Base-by-base conservation (phyloP, 2,888 invertebrate species). In the Cantharis nigra region DNA sequence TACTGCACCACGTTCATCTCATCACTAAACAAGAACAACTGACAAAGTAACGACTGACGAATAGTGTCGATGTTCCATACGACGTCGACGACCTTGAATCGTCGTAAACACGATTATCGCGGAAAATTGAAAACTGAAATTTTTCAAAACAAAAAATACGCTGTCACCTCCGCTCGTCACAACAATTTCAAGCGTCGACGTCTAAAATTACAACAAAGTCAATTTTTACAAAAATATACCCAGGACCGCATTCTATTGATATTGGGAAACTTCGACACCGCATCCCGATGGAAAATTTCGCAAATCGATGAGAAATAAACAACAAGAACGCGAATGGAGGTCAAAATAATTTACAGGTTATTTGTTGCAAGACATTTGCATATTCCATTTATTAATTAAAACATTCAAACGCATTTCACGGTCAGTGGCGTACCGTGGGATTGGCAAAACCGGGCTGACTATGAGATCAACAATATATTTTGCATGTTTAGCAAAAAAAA, bases 1-100 rank as follows among this genome's bases (percentile, higher is more conserved):
- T 69, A 74, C 74, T 33, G 16, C 63, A 64, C 76, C 63, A 77
- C 79, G 67, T 78, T 75, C 80, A 80, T 77, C 81, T 82, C 81
- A 81, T 77, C 70, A 82, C 82, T 81, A 74, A 70, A 70, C 10
- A 64, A 5, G 20, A 23, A 64, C 20, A 64, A 64, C 64, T 23
- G 20, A 18, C 20, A 64, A 64, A 64, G 18, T 64, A 64, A 64
- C 64, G 26, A 67, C 20, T 23, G 65, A 67, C 65, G 65, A 67
- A n/a, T 67, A 18, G 65, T 67, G 20, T 26, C 65, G 26, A 18
- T 23, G 26, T 26, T 7, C 65, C 2, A 23, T 14, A 67, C 65
- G 65, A 67, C 23, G 23, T 9, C n/a, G 20, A 67, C 26, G 65
- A 67, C 65, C 65, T 67, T 67, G 65, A 67, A 67, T 23, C 49